These are phyloP conservation scores for Volucella inflata DNA, from an alignment of 2,888 invertebrate species.

Conservation along the genomic window DNA sequence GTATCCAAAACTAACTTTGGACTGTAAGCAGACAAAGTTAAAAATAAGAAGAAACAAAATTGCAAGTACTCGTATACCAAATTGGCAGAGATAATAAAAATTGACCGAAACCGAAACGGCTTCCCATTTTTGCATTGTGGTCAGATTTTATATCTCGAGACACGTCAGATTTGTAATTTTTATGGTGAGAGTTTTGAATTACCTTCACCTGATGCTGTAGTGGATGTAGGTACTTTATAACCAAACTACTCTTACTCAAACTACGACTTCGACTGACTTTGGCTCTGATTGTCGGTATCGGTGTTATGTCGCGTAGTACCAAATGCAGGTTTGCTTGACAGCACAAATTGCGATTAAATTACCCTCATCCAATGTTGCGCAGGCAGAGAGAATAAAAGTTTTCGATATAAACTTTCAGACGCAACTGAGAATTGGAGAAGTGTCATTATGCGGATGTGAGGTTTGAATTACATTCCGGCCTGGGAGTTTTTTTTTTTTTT, in stretches of 20 bases:
- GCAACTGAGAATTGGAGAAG: conserved; percentile 49
- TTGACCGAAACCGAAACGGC: conserved; percentile 47
- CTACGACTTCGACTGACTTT: no score
- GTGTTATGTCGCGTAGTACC: conserved; percentile 51
- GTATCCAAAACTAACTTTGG: neutral
- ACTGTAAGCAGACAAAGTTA: neutral
- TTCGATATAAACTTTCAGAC: conserved; percentile 7
- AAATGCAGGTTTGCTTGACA: conserved; percentile 64
- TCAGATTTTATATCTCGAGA: conserved; percentile 41
- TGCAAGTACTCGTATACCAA: conserved; percentile 16
- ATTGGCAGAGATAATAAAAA: conserved; percentile 66
- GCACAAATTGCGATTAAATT: conserved; percentile 70
- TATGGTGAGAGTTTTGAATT: conserved; percentile 72
- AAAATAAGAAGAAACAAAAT: conserved; percentile 12
- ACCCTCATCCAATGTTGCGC: conserved; percentile 58
- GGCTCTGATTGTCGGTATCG: conserved; percentile 22
- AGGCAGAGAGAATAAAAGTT: conserved; percentile 20
- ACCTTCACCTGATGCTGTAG: conserved; percentile 58
- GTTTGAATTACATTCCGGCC: conserved; percentile 58
- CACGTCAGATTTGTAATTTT: conserved; percentile 21
- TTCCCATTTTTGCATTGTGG: conserved; percentile 60
- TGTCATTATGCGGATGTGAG: conserved; percentile 64
- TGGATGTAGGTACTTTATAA: neutral
- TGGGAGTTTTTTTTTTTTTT: neutral
- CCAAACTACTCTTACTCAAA: no score